Evolutionary conservation across 2,888 invertebrate species (phyloP), one percentile per base, ranked within the genome.

Genomic region (Polydrusus cervinus): DNA sequence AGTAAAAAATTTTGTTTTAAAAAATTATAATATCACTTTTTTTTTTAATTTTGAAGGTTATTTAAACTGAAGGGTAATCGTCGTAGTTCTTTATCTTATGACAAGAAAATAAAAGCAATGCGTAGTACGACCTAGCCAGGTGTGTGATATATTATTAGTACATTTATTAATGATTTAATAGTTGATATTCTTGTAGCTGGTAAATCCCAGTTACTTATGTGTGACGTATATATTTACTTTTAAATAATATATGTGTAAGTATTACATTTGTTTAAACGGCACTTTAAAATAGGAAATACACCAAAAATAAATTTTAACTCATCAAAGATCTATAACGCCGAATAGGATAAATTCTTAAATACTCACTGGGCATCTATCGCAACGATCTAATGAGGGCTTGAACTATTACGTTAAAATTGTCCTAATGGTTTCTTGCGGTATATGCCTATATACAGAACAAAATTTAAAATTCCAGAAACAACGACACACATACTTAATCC

Each of bases 91-190:
- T 82, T 82, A 83, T 82, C 80, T 80, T 80, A 78, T 80, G 80
- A 81, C 75, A 78, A 84, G 76, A 76, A 76, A 73, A 82, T 81
- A 85, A 84, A 86, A 86, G 86, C 86, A 86, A 86, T 86, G 78
- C 70, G 85, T 87, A 85, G 85, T 82, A 84, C 83, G 84, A 86
- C 85, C 84, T 85, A 85, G 83, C 83, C 82, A 85, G 85, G 84
- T 84, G 85, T 85, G 85, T 85, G 85, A 85, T 85, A 85, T 82
- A 80, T 78, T 79, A 77, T 83, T 82, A 80, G 78, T 75, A 76
- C 53, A 71, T 72, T 75, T 71, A 75, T 72, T 71, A 78, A 73
- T 79, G 64, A 65, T 51, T 65, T 55, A 68, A 57, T 70, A 70
- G 71, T 61, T 61, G 20, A 45, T 72, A 67, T 61, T 64, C 57